Percentiles rank a stretch among this genome's conserved stretches.
phyloP scores from a whole-genome alignment of 2,797 vertebrate species.

The Heterohyrax brucei region DNA sequence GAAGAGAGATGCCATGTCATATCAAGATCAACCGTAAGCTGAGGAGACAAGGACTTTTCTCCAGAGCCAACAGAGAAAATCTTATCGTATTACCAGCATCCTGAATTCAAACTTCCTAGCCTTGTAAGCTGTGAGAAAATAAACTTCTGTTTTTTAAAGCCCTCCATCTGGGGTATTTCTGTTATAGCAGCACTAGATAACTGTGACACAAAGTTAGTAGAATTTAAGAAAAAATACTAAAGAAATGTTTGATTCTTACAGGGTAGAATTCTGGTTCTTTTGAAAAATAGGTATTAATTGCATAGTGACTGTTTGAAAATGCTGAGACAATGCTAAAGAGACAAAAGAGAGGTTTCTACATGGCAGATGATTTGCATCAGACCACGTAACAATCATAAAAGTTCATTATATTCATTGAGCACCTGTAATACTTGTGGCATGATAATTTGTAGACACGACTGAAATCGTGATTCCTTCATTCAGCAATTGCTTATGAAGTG shows the following conservation, averaged over 20 bases:
- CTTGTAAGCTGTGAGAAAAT: no score
- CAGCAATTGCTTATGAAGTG: constrained; percentile 8
- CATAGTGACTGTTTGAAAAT: neutral
- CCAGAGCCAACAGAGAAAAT: no score
- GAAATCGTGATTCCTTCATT: constrained; percentile 67
- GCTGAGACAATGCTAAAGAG: neutral
- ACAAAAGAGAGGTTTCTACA: neutral
- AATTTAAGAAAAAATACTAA: constrained; percentile 42
- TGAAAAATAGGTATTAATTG: constrained; percentile 17
- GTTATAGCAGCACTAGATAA: no score
- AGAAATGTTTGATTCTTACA: neutral
- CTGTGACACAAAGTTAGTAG: neutral
- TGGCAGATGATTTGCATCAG: neutral
- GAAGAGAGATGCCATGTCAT: no score
- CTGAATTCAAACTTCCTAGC: no score
- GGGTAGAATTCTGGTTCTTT: neutral
- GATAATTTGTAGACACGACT: constrained; percentile 60
- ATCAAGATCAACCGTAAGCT: no score
- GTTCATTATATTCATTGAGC: constrained; percentile 54
- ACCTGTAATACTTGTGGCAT: constrained; percentile 59
- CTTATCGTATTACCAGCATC: no score
- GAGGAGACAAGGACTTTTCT: no score
- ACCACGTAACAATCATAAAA: neutral
- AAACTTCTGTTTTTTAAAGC: no score
- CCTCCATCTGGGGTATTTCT: no score